Evolutionary conservation across 2,797 vertebrate genomes (phyloP), one percentile per base, ranked within the genome.

Genomic region (Caiman crocodilus): DNA sequence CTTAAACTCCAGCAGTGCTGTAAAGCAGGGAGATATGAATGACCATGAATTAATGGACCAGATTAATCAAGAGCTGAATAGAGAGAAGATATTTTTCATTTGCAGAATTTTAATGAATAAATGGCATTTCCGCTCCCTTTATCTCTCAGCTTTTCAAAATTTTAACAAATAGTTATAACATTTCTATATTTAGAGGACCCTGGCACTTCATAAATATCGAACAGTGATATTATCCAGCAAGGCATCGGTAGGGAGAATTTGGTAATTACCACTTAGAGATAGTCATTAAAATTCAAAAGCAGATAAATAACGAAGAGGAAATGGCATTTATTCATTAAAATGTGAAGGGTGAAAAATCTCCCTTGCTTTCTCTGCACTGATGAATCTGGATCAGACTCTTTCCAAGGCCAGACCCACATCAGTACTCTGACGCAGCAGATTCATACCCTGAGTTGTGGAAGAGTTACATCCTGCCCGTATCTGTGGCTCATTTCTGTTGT

Each of bases 171-270:
- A 97, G 94, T 93, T 95, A 71, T 92, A 95, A 85, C 86, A 89
- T 88, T 97, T 95, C 95, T 96, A 96, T 96, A 96, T 96, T 96
- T 96, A 96, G 95, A 96, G 87, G 84, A 95, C 90, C 87, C 81
- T 88, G 94, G 95, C 94, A 95, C 93, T 96, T 93, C 96, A 96
- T 96, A 96, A 96, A 96, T 97, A 97, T 94, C 93, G 76, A 96
- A 92, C 85, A 85, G 85, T 73, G 90, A 73, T 93, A 89, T 88
- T 93, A 95, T 87, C 96, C 95, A 96, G 88, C 76, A 90, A 91
- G 90, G 88, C 94, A 85, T 76, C 1, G 3, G 93, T 91, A 90
- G 83, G 83, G 83, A 96, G 79, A 96, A 95, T 96, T 96, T 94
- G 91, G 92, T 93, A 91, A 96, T 96, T 95, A 92, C 90, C 85